Base-by-base conservation (phyloP, 2,797 vertebrate genomes). In the Erpetoichthys calabaricus region DNA sequence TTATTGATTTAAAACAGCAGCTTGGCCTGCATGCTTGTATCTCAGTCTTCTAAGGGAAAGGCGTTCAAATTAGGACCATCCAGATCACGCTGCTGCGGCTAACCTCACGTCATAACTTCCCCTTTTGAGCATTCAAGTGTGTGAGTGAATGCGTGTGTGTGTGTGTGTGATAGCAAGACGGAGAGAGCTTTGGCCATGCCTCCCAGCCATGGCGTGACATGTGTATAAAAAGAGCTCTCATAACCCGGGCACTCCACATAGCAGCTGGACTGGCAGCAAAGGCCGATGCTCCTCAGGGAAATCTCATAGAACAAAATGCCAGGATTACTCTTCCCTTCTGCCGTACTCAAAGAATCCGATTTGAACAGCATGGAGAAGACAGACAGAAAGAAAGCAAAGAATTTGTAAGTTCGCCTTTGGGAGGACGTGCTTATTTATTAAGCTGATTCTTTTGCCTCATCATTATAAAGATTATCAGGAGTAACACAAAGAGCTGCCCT, bases 361-460 rank as follows among this genome's bases (percentile, higher is more conserved):
- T 55, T 61, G 7, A 9, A 65, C 56, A 71, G 66, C 64, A 80
- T 81, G 74, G 73, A 79, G n/a, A 57, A 50, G 42, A 67, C 73
- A 50, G 66, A 70, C 47, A 75, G 75, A 62, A 79, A 70, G 57
- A 63, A 55, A 41, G 57, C 47, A 43, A 68, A 68, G 64, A 60
- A 57, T n/a, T 69, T 73, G 84, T 84, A 75, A 84, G 80, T 82
- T 53, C 56, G 66, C 51, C 57, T 47, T 62, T 25, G 25, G 25
- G 25, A 25, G 25, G 25, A 25, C 25, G 25, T 25, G 25, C 25
- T 25, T 25, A 25, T 25, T 25, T 25, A 25, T 25, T 25, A 25
- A 25, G 25, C 25, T 25, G 25, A 25, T 25, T 25, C 25, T 2
- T 25, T 25, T 25, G 25, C 25, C 25, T 25, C 25, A 25, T 25